A percentile compares a stretch with the other conserved stretches of the same genome.
phyloP scores from a whole-genome alignment of 2,797 vertebrate genomes.

The Chelon labrosus region DNA sequence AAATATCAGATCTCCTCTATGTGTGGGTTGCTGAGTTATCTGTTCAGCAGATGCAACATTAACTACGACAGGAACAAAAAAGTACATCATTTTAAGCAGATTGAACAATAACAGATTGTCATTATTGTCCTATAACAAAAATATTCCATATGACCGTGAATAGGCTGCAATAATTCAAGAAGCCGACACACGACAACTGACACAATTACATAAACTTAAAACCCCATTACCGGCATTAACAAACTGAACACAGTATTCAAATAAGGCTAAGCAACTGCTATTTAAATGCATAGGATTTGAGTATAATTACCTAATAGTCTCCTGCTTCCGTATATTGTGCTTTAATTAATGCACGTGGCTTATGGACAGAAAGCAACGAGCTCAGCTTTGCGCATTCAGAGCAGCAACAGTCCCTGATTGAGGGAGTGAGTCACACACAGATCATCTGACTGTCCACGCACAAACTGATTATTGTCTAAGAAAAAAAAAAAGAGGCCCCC shows the following conservation, averaged over 20 bases:
- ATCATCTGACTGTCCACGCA: constrained; percentile 37
- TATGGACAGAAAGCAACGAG: background rate
- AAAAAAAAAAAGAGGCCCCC: background rate
- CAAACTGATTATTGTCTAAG: background rate
- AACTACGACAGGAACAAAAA: too few relatives aligned
- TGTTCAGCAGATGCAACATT: too few relatives aligned
- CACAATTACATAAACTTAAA: constrained; percentile 8
- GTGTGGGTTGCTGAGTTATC: too few relatives aligned
- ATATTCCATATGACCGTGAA: constrained; percentile 1
- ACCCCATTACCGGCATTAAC: constrained; percentile 4
- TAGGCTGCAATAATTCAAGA: background rate
- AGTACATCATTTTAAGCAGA: background rate
- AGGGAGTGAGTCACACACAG: constrained; percentile 4
- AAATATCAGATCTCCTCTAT: too few relatives aligned
- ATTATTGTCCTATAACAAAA: background rate
- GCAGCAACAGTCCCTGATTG: background rate
- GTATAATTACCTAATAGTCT: background rate
- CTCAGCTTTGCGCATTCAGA: background rate
- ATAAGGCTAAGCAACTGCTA: background rate
- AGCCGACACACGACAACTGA: background rate
- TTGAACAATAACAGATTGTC: background rate
- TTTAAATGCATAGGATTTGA: constrained; percentile 27
- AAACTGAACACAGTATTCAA: constrained; percentile 11
- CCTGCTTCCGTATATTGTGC: constrained; percentile 1
- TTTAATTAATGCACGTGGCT: constrained; percentile 17